Evolutionary conservation across 2,797 vertebrate genomes (phyloP), one percentile per base, ranked within the genome.

Genomic region (Argyrosomus regius): DNA sequence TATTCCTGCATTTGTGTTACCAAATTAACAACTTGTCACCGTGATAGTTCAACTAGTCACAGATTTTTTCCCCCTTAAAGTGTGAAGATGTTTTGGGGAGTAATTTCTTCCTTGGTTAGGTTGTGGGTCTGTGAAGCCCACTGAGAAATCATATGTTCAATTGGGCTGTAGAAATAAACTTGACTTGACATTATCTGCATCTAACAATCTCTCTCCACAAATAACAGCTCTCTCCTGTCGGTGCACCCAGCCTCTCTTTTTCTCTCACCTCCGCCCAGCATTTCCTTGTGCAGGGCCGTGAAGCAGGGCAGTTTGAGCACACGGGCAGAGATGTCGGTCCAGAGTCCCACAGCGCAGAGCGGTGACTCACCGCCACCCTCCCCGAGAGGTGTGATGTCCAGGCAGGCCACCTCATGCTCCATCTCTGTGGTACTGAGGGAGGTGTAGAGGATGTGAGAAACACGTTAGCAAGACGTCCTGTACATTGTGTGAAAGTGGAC

Each of bases 321-420:
- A 1, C 98, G 97, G 66, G 98, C 98, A 0, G 98, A 99, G 91
- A 99, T 99, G 92, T 99, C 98, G 0, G 98, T 99, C 98, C 98
- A 99, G 71, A 99, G 96, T 62, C 98, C 98, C 4, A 99, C 97
- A 0, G 98, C 98, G 18, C 98, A 99, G 31, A 99, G 96, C 0
- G 96, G 95, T n/a, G 98, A 99, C 93, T 98, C 95, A 22, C 95
- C 95, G 0, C 80, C 95, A 0, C 92, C 96, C 70, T 99, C 98
- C 48, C 97, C 97, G 64, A 99, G 78, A 0, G 98, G 97, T 1
- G 98, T 99, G 95, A 99, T 99, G 93, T 99, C 98, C 93, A 99
- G 92, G 89, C 98, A 99, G 70, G 98, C 98, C 81, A 99, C 98
- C 83, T 99, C 98, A 0, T 99, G 98, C 85, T 99, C 98, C 98